Base-by-base conservation (phyloP, 2,888 invertebrate genomes). In the Nudaria mundana region DNA sequence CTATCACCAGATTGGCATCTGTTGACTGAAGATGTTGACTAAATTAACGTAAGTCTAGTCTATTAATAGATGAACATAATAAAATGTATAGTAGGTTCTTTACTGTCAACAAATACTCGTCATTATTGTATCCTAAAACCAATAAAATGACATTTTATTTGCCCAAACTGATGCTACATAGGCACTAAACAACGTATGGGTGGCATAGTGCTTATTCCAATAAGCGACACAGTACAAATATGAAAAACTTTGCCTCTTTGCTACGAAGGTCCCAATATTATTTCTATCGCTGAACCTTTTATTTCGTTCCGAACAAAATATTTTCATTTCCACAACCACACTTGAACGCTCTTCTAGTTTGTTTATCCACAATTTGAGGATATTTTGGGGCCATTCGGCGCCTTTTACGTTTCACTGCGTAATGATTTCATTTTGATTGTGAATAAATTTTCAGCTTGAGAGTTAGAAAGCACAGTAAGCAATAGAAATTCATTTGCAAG, bases 161-260 rank as follows among this genome's bases (percentile, higher is more conserved):
- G n/a, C n/a, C n/a, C n/a, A n/a, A n/a, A n/a, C n/a, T n/a, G n/a
- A n/a, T n/a, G n/a, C n/a, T n/a, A n/a, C n/a, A n/a, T n/a, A n/a
- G n/a, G n/a, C n/a, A 62, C 61, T 59, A 72, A 73, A 78, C 73
- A 80, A 77, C 75, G 72, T 71, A 65, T 57, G 65, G 44, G 58
- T 63, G 71, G 57, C 72, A 73, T 72, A 64, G n/a, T 77, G 75
- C 75, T 77, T 77, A 71, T 73, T 76, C 66, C 59, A 63, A 71
- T 76, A 76, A 76, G 71, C 77, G 76, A 73, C 73, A 71, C 64
- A 55, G 47, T 44, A 44, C 58, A 54, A 62, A 72, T 70, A 60
- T 53, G 53, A 48, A 50, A n/a, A 51, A 68, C 68, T 60, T 58
- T 68, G 63, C 63, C 62, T 73, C 72, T 74, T 76, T 72, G 73